A percentile compares a stretch with the other conserved stretches of the same genome.
Conservation (phyloP, 2,797 vertebrate species). For the Danio jaintianensis region DNA sequence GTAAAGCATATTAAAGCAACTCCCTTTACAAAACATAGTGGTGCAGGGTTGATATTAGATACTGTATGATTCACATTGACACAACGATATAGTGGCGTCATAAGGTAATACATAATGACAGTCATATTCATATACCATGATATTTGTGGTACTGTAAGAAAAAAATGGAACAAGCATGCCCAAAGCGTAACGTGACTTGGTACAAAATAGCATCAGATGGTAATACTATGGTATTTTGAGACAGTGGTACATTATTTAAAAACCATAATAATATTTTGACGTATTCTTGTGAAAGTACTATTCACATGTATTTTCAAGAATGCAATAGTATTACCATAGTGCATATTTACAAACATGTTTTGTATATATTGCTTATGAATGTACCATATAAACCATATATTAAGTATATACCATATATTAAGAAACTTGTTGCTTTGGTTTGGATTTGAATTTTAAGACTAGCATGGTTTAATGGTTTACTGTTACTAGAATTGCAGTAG, state of each 20-base stretch:
- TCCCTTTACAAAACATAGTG: background rate
- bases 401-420: too few species aligned
- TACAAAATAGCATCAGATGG: background rate
- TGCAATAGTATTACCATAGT: too few species aligned
- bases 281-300: too few species aligned
- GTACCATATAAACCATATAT: too few species aligned
- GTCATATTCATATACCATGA: background rate
- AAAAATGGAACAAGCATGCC: background rate
- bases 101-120: background rate
- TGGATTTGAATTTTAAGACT: too few species aligned
- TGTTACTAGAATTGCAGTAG: too few species aligned
- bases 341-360: background rate
- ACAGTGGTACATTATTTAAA: background rate
- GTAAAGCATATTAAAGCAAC: background rate
- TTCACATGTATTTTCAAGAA: background rate
- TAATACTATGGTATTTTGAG: background rate
- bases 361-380: too few species aligned
- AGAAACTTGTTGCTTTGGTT: background rate
- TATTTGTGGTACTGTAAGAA: background rate
- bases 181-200: too few species aligned
- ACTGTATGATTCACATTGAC: too few species aligned
- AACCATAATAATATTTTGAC: background rate
- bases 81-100: background rate
- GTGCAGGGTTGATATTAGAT: background rate
- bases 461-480: background rate